Evolutionary conservation across 2,113 vertebrate genomes (phyloP).

Genomic region (Leptobrachium ailaonicum): DNA sequence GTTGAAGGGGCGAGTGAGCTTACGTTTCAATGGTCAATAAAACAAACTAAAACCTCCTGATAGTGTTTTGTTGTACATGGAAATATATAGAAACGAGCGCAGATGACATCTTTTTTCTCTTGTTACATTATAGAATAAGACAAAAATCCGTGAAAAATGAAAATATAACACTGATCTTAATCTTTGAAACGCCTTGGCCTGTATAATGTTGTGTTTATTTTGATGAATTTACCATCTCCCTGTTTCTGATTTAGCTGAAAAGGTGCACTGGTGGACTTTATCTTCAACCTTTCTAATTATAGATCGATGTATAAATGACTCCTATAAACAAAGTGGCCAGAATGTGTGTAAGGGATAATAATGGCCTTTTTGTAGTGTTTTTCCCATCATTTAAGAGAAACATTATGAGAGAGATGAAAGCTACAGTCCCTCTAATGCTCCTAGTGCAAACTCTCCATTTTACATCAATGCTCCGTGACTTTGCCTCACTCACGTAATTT

Average conservation of each 20-base stretch:
- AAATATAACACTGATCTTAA: no score
- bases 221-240: neutral
- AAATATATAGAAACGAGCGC: no score
- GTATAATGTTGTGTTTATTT: neutral
- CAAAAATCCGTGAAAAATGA: no score
- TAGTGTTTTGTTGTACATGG: no score
- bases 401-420: constrained; percentile 21
- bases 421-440: neutral
- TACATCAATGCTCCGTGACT: constrained; percentile 22
- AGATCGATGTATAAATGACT: neutral
- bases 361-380: constrained; percentile 1
- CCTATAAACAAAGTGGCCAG: neutral
- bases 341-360: neutral
- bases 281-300: constrained; percentile 1
- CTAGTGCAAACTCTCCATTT: constrained; percentile 15
- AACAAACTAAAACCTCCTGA: no score
- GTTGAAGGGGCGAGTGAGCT: no score
- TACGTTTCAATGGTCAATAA: no score
- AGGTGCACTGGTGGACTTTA: constrained; percentile 14
- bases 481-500: constrained; percentile 7
- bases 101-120: no score
- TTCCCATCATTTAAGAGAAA: constrained; percentile 9
- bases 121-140: no score
- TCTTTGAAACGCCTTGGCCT: no score
- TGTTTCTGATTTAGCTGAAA: neutral